A percentile compares a stretch with the other conserved stretches of the same genome.
These are phyloP conservation scores for Phenganax subtilis DNA, from an alignment of 92 coral and sea anemone species.

Conservation along the genomic window DNA sequence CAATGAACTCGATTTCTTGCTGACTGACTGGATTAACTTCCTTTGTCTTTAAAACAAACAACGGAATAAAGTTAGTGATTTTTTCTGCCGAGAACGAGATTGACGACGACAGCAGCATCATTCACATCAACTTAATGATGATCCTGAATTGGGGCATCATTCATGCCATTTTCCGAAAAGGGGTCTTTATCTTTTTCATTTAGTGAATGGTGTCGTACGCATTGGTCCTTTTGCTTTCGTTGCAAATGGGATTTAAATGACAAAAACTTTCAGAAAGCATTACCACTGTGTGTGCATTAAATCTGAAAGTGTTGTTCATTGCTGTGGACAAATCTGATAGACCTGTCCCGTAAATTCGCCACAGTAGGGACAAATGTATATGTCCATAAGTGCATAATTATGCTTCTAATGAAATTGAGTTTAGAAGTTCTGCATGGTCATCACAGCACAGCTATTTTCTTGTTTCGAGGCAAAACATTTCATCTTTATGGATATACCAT, in stretches of 20 bases:
- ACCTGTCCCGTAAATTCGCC: conserved; percentile 31
- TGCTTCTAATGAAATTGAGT: too few relatives aligned
- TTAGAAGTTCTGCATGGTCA: too few relatives aligned
- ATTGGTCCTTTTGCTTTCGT: conserved; percentile 19
- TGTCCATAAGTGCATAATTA: background rate
- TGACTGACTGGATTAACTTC: conserved; percentile 19
- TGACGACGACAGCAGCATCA: background rate
- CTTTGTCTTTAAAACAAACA: too few relatives aligned
- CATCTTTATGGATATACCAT: too few relatives aligned
- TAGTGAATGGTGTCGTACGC: background rate
- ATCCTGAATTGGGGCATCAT: background rate
- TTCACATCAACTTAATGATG: background rate
- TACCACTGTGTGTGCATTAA: conserved; percentile 16
- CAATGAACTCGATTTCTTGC: background rate
- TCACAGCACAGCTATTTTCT: too few relatives aligned
- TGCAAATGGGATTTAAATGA: conserved; percentile 8
- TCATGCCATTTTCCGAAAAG: background rate
- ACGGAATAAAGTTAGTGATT: background rate
- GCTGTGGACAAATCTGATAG: conserved; percentile 26
- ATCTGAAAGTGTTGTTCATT: conserved; percentile 24
- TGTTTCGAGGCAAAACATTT: too few relatives aligned
- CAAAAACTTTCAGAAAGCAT: conserved; percentile 10
- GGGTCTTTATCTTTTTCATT: conserved; percentile 6
- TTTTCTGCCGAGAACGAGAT: background rate
- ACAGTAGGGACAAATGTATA: conserved; percentile 30